Percentiles rank a stretch among this genome's conserved stretches.
Evolutionary conservation across 2,888 invertebrate species (phyloP).

Genomic region (Galeruca laticollis): DNA sequence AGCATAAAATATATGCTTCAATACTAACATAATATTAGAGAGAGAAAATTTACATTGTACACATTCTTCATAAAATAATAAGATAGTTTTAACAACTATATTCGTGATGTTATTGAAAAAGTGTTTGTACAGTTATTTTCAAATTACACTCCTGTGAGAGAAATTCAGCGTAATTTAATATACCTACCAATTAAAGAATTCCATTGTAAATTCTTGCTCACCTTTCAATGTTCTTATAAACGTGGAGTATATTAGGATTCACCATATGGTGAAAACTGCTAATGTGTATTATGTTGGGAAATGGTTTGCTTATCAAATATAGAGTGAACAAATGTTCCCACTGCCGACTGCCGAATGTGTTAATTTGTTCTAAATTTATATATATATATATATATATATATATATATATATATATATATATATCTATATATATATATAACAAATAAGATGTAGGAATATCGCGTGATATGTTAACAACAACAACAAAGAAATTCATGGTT

Average conservation of each 20-base stretch:
- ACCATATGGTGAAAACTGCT: constrained; percentile 31
- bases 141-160: constrained; percentile 32
- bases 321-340: not conserved
- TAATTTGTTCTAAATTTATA: too few species aligned
- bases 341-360: too few species aligned
- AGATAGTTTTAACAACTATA: constrained; percentile 27
- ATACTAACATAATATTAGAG: constrained; percentile 5
- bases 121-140: constrained; percentile 32
- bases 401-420: too few species aligned
- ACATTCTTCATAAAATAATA: constrained; percentile 21
- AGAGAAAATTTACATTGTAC: not conserved
- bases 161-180: constrained; percentile 37
- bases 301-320: not conserved
- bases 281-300: constrained; percentile 12
- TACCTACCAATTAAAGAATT: constrained; percentile 34
- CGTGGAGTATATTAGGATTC: constrained; percentile 32
- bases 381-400: too few species aligned
- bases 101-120: constrained; percentile 37
- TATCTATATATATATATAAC: too few species aligned
- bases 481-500: too few species aligned
- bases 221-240: constrained; percentile 21
- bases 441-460: too few species aligned
- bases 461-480: too few species aligned
- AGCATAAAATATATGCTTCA: not conserved
- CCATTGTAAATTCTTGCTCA: constrained; percentile 32